phyloP scores from a whole-genome alignment of 2,113 vertebrate species.

The Morone saxatilis region DNA sequence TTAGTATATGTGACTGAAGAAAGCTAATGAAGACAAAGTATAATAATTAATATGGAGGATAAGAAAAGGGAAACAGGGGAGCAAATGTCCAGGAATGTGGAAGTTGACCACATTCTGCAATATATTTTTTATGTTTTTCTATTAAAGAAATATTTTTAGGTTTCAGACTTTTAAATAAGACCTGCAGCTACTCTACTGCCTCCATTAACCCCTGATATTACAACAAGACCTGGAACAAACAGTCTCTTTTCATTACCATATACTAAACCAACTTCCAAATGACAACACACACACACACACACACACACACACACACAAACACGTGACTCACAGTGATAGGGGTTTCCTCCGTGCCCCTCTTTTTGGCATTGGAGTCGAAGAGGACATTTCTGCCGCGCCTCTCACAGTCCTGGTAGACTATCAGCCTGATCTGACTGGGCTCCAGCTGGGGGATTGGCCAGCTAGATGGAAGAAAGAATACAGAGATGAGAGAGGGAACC shows the following conservation, averaged over 20 bases:
- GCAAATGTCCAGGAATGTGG: neutral
- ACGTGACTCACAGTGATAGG: constrained; percentile 89
- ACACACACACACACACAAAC: neutral
- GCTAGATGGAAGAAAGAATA: constrained; percentile 75
- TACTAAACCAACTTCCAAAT: neutral
- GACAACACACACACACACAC: neutral
- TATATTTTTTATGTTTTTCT: neutral
- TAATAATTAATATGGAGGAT: neutral
- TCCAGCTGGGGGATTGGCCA: constrained; percentile 97
- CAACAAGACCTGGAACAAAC: neutral
- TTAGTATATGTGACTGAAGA: neutral
- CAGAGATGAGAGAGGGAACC: constrained; percentile 22
- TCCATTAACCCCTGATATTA: neutral
- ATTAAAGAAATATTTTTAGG: neutral
- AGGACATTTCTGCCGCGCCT: constrained; percentile 96
- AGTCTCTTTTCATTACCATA: neutral
- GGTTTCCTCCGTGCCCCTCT: constrained; percentile 90
- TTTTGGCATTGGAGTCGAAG: constrained; percentile 95
- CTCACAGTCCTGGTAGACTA: constrained; percentile 99
- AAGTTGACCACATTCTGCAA: neutral
- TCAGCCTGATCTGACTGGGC: constrained; percentile 95
- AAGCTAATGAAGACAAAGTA: neutral
- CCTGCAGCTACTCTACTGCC: neutral
- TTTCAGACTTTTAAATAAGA: neutral
- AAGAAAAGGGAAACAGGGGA: neutral